Percentiles rank a stretch among this genome's conserved stretches.
Evolutionary conservation across 2,113 vertebrate species (phyloP).

Genomic region (Narcine bancroftii): DNA sequence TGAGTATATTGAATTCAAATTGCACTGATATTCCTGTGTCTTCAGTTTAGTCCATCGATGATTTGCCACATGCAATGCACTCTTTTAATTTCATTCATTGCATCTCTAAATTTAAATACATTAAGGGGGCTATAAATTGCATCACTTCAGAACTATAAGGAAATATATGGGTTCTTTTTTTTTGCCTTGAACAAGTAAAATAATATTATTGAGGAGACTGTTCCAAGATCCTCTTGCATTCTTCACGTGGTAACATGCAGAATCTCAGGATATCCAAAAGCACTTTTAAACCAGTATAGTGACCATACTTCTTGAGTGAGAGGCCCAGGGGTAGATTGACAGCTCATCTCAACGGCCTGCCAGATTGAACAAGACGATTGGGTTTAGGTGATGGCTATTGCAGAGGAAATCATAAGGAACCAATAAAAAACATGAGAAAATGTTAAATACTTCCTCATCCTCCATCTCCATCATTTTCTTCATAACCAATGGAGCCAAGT

Average conservation of each 20-base stretch:
- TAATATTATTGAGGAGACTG: not conserved
- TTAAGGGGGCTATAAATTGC: not conserved
- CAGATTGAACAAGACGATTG: not conserved
- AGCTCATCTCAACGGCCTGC: not conserved
- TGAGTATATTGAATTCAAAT: constrained; percentile 55
- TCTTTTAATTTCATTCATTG: not conserved
- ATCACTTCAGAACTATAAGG: not conserved
- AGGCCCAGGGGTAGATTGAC: not conserved
- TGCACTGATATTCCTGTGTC: not conserved
- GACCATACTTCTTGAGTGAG: too few relatives aligned
- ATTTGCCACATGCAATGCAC: not conserved
- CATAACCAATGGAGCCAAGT: too few relatives aligned
- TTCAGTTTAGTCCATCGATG: not conserved
- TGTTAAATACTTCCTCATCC: too few relatives aligned
- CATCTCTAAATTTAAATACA: not conserved
- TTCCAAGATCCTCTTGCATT: not conserved
- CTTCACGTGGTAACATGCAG: too few relatives aligned
- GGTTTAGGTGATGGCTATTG: not conserved
- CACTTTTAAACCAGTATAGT: too few relatives aligned
- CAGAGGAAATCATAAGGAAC: too few relatives aligned
- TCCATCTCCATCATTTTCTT: too few relatives aligned
- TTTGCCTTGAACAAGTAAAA: not conserved
- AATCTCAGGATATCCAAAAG: too few relatives aligned
- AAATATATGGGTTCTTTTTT: not conserved
- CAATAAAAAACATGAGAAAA: too few relatives aligned